Base-by-base conservation (phyloP, 2,113 vertebrate species). In the Corythaixoides concolor region DNA sequence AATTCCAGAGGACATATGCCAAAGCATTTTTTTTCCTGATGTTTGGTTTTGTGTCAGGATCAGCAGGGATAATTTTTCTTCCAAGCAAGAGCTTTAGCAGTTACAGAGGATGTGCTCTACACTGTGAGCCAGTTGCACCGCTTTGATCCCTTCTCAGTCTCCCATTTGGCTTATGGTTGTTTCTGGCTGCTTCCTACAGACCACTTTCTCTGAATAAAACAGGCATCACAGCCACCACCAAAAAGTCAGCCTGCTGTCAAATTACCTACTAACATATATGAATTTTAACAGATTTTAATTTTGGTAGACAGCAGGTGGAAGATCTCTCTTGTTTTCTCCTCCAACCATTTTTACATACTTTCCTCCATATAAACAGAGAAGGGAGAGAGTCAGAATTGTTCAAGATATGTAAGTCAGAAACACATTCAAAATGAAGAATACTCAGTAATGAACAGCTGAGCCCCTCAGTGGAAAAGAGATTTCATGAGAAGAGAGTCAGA, bases 391-490 rank as follows among this genome's bases (percentile, higher is more conserved):
- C 20, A 63, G 43, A 88, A 68, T 62, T 78, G 62, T 77, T 96
- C 70, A 70, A 89, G 93, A 89, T 91, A 91, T 22, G 11, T 63
- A 78, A 35, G 27, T 95, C 94, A 96, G 75, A 90, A 73, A 96
- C 64, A 81, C 53, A 88, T 75, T 53, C 39, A 69, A 91, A 96
- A 79, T 89, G 12, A 95, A 87, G 83, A 95, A 89, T 28, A 66
- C 55, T 86, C 66, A 85, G 76, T 88, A 87, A 97, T 77, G 67
- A 97, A 96, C 33, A 95, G 73, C 69, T 95, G 72, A 96, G n/a
- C 23, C 49, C 75, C 63, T 59, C 58, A 55, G 16, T 45, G 22
- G 86, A 96, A 91, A 97, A 87, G 18, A 95, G 21, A 74, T 94
- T 97, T 97, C 94, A 95, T 80, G 78, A 96, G 88, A 96, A 94